Conservation (phyloP, 2,797 vertebrate species). For the Pelobates cultripes region DNA sequence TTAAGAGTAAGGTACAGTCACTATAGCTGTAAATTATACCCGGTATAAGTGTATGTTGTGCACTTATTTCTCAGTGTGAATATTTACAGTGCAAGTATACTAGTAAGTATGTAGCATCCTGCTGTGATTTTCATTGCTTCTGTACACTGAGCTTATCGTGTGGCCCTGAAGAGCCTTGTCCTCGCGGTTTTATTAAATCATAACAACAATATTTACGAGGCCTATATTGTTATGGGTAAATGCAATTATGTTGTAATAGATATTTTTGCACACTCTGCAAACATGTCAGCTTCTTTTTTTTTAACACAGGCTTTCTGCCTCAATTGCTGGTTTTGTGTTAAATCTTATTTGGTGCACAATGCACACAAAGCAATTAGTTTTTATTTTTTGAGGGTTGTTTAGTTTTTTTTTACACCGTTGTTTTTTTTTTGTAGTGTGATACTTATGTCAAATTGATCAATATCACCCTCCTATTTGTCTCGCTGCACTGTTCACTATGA, state of each 20-base stretch:
- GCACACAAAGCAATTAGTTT: not conserved
- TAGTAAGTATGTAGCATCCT: not conserved
- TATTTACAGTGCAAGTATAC: not conserved
- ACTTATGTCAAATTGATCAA: constrained; percentile 27
- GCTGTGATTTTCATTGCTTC: constrained; percentile 10
- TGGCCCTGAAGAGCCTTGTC: not conserved
- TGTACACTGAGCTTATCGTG: not conserved
- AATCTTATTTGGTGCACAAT: not conserved
- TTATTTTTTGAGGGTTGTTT: not conserved
- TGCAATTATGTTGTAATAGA: not conserved
- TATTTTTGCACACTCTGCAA: not conserved
- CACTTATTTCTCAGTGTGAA: not conserved
- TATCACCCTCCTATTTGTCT: constrained; percentile 3
- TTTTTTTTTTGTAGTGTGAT: not conserved
- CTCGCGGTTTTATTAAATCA: not conserved
- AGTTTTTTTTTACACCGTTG: not conserved
- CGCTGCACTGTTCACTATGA: not conserved
- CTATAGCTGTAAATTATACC: too few species aligned
- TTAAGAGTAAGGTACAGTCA: too few species aligned
- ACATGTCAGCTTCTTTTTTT: not conserved
- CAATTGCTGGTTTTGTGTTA: too few species aligned
- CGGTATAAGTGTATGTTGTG: too few species aligned
- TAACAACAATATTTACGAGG: not conserved
- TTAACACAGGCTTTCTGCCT: not conserved
- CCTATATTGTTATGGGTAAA: not conserved